Conservation (phyloP, 53 echinoderm and acorn worm genomes). For the Hippasteria phrygiana region DNA sequence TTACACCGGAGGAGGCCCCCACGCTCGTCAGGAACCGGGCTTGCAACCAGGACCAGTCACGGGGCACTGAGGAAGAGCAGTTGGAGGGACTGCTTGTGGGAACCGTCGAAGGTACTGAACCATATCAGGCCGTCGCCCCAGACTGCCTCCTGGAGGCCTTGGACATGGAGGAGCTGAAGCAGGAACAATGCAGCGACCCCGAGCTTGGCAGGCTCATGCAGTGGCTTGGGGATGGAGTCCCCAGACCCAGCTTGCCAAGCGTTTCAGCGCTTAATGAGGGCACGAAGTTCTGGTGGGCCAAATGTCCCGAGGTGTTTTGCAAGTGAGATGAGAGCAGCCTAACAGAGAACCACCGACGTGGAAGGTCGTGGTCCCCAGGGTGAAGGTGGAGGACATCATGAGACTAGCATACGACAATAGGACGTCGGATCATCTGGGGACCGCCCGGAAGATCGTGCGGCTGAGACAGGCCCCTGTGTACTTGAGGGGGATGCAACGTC, state of each 20-base stretch:
- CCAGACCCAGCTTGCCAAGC: background rate
- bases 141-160: background rate
- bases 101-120: background rate
- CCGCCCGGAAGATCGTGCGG: background rate
- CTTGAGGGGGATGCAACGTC: background rate
- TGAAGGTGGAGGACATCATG: background rate
- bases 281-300: background rate
- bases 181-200: background rate
- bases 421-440: background rate
- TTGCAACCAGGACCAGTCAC: too few species aligned
- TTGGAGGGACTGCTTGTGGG: background rate
- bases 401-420: background rate
- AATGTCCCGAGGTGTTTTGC: background rate
- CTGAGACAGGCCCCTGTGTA: background rate
- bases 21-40: too few species aligned
- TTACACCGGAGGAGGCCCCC: background rate
- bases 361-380: background rate
- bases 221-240: background rate
- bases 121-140: background rate
- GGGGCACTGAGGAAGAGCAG: background rate
- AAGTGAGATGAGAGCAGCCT: background rate
- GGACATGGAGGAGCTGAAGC: background rate
- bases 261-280: background rate
- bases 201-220: background rate
- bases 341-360: background rate